phyloP scores from a whole-genome alignment of 2,888 invertebrate species.

The Metopia argyrocephala region DNA sequence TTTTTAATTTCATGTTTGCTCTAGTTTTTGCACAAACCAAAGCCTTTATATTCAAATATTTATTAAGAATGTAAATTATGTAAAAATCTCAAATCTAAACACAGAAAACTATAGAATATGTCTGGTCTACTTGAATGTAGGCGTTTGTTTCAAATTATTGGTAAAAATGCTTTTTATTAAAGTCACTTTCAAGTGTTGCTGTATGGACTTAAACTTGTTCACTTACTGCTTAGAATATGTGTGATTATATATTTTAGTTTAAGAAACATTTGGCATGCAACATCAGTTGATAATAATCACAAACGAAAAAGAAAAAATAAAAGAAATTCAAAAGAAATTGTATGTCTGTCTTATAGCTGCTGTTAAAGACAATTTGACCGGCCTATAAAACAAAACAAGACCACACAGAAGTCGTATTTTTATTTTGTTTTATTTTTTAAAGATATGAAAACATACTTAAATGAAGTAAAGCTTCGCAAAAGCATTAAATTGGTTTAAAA shows the following conservation, averaged over 20 bases:
- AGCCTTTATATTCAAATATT: too few species aligned
- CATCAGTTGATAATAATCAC: conserved; percentile 57
- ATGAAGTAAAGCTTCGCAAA: conserved; percentile 5
- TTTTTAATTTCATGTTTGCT: too few species aligned
- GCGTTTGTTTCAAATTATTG: conserved; percentile 31
- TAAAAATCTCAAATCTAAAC: too few species aligned
- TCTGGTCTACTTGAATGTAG: too few species aligned
- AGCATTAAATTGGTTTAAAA: background rate
- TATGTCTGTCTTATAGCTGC: conserved; percentile 8
- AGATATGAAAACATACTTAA: background rate
- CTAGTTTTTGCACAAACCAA: too few species aligned
- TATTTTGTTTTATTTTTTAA: background rate
- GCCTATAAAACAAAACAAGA: conserved; percentile 32
- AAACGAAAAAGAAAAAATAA: conserved; percentile 20
- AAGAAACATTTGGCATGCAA: conserved; percentile 56
- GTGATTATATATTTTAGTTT: background rate
- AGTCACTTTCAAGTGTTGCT: background rate
- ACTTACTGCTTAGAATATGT: background rate
- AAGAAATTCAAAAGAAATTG: conserved; percentile 53
- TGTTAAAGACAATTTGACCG: background rate
- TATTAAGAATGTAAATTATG: too few species aligned
- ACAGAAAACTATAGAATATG: too few species aligned
- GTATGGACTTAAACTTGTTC: background rate
- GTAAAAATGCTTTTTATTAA: background rate
- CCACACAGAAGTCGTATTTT: conserved; percentile 54